These are phyloP conservation scores for Girardia tigrina DNA, from an alignment of 2,888 invertebrate genomes.

Conservation along the genomic window DNA sequence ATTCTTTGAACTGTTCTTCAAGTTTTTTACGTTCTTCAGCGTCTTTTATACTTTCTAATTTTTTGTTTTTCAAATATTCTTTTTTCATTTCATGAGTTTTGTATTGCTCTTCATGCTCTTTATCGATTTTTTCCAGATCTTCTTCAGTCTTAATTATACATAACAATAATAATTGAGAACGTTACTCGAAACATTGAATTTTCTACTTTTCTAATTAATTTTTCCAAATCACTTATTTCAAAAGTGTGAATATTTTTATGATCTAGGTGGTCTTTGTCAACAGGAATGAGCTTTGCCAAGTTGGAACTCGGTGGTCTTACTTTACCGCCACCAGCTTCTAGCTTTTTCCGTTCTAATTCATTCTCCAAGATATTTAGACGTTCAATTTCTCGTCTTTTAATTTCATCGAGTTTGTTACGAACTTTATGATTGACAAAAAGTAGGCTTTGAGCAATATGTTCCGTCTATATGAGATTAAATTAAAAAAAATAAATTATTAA, in stretches of 20 bases:
- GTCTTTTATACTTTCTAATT: constrained; percentile 60
- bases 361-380: constrained; percentile 61
- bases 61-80: constrained; percentile 69
- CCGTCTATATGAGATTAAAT: constrained; percentile 57
- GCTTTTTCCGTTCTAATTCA: constrained; percentile 23
- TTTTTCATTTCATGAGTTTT: constrained; percentile 92
- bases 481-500: not conserved
- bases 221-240: constrained; percentile 70
- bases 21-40: constrained; percentile 54
- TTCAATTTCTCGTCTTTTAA: constrained; percentile 73
- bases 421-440: constrained; percentile 76
- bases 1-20: constrained; percentile 59
- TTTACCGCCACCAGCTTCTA: constrained; percentile 31
- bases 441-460: constrained; percentile 75
- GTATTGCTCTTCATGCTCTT: constrained; percentile 68
- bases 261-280: constrained; percentile 62
- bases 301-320: constrained; percentile 29
- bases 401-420: constrained; percentile 72
- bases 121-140: constrained; percentile 67
- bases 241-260: constrained; percentile 77
- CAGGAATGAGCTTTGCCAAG: constrained; percentile 24
- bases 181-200: not conserved
- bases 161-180: too few relatives aligned
- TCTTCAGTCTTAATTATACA: constrained; percentile 55
- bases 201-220: constrained; percentile 31